Evolutionary conservation across 2,797 vertebrate genomes (phyloP), one percentile per base, ranked within the genome.

Genomic region (Holocentrus rufus): DNA sequence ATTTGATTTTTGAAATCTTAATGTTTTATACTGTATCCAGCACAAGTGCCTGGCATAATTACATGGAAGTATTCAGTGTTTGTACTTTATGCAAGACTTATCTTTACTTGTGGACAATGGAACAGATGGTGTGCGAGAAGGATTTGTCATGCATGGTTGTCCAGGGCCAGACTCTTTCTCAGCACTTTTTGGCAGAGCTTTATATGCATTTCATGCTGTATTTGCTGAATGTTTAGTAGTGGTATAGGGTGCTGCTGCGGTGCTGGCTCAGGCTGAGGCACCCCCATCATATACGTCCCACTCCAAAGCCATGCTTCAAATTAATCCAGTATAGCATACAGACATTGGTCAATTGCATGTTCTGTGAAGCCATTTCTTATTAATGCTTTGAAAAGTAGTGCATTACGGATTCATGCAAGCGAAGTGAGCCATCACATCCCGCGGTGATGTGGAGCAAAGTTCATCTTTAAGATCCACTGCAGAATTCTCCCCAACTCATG

Each of bases 91-190:
- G 85, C 82, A 77, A 89, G 85, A 90, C 88, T 88, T 91, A 89
- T 90, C 91, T 90, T 85, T 85, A 85, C 85, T 91, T 80, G 83
- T 82, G 86, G 83, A 91, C 87, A 90, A 92, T 90, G 62, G 85
- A 90, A 79, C 89, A 91, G 91, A 93, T 92, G 91, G 88, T 85
- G 89, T 86, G 90, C 87, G 88, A 65, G 88, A 81, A 89, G 87
- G 89, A 92, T 93, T 93, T 90, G 89, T 87, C 86, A 88, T 89
- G 89, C 90, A 81, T 87, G 89, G 80, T 73, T 65, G 87, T 90
- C 85, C 81, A 46, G 77, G 75, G 81, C 86, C 86, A 83, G 88
- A 87, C 86, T 87, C 82, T 86, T 89, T 82, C 86, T 86, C 87
- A 85, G 86, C 85, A 90, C 82, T 85, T 92, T 87, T 85, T 91